Evolutionary conservation across 2,888 invertebrate genomes (phyloP).

Genomic region (Epinotia nisella): DNA sequence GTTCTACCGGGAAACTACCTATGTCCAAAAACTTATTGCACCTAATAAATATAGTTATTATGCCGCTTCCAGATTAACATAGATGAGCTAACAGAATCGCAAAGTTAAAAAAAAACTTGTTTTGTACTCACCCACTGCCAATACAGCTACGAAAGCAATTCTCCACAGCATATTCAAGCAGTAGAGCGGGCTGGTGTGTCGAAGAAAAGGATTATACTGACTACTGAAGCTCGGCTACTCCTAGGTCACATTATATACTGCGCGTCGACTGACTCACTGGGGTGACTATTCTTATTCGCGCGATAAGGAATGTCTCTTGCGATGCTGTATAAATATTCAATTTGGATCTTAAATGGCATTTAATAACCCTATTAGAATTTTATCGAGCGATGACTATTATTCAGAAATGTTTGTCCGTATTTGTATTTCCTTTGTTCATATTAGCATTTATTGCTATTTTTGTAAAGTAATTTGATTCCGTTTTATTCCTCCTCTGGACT

Average conservation of each 20-base stretch:
- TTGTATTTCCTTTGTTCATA: slow-evolving; percentile 16
- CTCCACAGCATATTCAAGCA: slow-evolving; percentile 28
- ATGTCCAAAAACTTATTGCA: background rate
- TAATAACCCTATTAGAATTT: slow-evolving; percentile 25
- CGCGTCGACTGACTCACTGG: slow-evolving; percentile 24
- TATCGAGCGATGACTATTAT: slow-evolving; percentile 6
- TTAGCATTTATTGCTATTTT: background rate
- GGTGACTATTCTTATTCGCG: slow-evolving; percentile 33
- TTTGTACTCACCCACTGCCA: slow-evolving; percentile 37
- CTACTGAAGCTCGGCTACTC: slow-evolving; percentile 27
- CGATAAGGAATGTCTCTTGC: slow-evolving; percentile 28
- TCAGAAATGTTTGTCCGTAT: slow-evolving; percentile 22
- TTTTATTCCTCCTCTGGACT: too few species aligned
- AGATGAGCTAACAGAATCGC: too few species aligned
- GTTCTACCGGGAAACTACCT: background rate
- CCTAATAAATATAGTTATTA: background rate
- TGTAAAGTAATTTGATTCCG: background rate
- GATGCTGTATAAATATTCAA: slow-evolving; percentile 26
- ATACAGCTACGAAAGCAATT: slow-evolving; percentile 22
- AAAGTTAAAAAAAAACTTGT: background rate
- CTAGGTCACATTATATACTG: slow-evolving; percentile 37
- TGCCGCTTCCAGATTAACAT: background rate
- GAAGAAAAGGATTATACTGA: slow-evolving; percentile 8
- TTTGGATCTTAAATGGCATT: slow-evolving; percentile 27
- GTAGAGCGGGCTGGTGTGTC: background rate